Base-by-base conservation (phyloP, 1,140 invertebrate species). In the Melipona quadrifasciata region DNA sequence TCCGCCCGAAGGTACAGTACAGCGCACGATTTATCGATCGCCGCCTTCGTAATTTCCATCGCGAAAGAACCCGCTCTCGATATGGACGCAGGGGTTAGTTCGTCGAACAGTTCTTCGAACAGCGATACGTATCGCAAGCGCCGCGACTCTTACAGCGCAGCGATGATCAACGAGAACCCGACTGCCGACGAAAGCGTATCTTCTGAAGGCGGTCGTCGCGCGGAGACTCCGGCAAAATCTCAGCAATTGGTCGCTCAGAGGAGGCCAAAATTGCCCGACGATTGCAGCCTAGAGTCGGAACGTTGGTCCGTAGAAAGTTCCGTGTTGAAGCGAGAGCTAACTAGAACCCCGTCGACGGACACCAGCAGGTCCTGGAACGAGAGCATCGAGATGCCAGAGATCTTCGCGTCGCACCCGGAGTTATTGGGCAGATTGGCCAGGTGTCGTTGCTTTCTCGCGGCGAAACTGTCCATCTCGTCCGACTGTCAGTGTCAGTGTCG, bases 111-210 rank as follows among this genome's bases (percentile, higher is more conserved):
- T 65, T 27, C 73, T 1, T 14, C 61, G n/a, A 57, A 67, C 70
- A 64, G 51, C n/a, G 68, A 68, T 73, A 34, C 58, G 5, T 90
- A 89, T 79, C 84, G 84, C 27, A 90, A 72, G 64, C 91, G 92
- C 67, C 91, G 92, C 64, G 80, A 90, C 71, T 93, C 92, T 24
- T 93, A 93, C 84, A 91, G 73, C 79, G 89, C 86, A 5, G 92
- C 92, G 67, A 87, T 93, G 72, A 80, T 81, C 55, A 90, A 92
- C 39, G 82, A 90, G 57, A 87, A 90, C 58, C 57, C 53, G 51
- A 85, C 88, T 34, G 70, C 82, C 31, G 91, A 90, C 51, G 70
- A 80, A n/a, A n/a, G n/a, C n/a, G n/a, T n/a, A 19, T 64, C 86
- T 47, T 27, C 71, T 67, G 74, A 67, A 27, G 53, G 65, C 64